phyloP scores from a whole-genome alignment of 2,113 vertebrate genomes.

The Romanogobio albipinnatus region DNA sequence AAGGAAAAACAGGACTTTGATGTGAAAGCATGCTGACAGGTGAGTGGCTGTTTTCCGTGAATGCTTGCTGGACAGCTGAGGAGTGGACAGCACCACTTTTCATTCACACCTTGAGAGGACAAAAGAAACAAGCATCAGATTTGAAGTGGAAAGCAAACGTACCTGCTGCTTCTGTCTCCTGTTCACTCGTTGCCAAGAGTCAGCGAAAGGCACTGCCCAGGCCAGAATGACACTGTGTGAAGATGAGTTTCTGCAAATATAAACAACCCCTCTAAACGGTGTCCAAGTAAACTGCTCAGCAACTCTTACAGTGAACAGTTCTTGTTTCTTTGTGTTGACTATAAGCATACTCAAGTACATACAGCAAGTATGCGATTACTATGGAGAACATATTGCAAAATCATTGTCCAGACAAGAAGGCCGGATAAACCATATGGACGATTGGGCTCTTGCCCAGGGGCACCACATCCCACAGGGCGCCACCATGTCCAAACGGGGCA shows the following conservation, averaged over 20 bases:
- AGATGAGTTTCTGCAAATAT: neutral
- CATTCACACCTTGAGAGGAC: constrained; percentile 6
- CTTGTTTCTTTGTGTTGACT: neutral
- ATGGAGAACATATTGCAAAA: constrained; percentile 14
- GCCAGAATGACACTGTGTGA: neutral
- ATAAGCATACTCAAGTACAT: neutral
- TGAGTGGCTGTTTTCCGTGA: neutral
- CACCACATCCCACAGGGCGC: neutral
- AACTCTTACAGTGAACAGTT: neutral
- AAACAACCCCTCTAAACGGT: neutral
- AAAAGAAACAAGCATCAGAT: constrained; percentile 16
- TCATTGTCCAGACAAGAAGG: neutral
- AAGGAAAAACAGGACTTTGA: neutral
- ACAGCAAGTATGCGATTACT: neutral
- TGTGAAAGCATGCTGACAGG: constrained; percentile 9
- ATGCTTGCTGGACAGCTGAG: constrained; percentile 11
- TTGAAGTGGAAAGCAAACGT: neutral
- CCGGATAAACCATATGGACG: constrained; percentile 14
- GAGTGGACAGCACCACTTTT: constrained; percentile 7
- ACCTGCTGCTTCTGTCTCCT: neutral
- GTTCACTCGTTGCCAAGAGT: neutral
- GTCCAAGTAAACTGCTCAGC: neutral
- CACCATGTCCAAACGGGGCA: constrained; percentile 9
- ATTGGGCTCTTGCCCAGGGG: neutral
- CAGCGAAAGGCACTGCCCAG: neutral